Evolutionary conservation across 2,888 invertebrate species (phyloP).

Genomic region (Troides aeacus): DNA sequence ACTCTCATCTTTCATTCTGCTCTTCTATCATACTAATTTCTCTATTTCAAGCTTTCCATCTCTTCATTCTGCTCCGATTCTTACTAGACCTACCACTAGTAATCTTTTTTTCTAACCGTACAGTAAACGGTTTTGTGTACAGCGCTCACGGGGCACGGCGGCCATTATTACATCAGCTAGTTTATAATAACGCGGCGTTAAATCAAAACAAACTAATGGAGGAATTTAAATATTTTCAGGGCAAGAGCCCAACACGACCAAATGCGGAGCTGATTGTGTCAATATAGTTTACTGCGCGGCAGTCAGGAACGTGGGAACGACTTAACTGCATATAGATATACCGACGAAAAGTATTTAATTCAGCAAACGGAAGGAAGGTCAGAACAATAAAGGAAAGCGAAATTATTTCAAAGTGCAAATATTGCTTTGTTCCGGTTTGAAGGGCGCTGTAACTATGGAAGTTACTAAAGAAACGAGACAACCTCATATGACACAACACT

Average conservation of each 20-base stretch:
- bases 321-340: background rate
- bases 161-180: background rate
- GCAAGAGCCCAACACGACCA: background rate
- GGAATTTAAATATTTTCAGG: conserved; percentile 7
- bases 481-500: no score
- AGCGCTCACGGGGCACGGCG: background rate
- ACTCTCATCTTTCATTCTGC: no score
- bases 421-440: no score
- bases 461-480: no score
- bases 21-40: no score
- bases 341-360: background rate
- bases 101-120: no score
- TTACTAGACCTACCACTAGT: no score
- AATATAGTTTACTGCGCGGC: conserved; percentile 5
- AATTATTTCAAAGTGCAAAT: background rate
- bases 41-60: no score
- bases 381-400: background rate
- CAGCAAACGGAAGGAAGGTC: conserved; percentile 8
- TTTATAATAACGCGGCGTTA: background rate
- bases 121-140: no score
- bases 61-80: no score
- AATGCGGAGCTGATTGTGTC: conserved; percentile 6
- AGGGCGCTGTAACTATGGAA: no score
- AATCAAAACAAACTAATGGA: background rate
- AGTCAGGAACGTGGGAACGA: conserved; percentile 10